Percentiles rank a stretch among this genome's conserved stretches.
These are phyloP conservation scores for Apteryx owenii DNA, from an alignment of 2,113 vertebrate species.

Conservation along the genomic window DNA sequence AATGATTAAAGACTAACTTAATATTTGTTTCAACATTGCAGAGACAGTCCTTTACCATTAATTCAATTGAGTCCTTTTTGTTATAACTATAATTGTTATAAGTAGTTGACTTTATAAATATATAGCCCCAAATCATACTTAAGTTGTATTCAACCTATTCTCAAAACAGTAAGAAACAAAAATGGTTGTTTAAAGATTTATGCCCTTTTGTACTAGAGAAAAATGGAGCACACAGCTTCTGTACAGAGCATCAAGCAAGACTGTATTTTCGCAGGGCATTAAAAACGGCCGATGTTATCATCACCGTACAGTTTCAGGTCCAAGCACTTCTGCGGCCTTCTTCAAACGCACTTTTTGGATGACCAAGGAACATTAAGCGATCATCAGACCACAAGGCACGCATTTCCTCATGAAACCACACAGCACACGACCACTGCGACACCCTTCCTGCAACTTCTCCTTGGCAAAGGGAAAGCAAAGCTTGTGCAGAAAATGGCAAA, in stretches of 20 bases:
- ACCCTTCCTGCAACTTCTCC: neutral
- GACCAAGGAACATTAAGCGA: constrained; percentile 18
- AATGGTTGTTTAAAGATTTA: neutral
- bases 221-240: neutral
- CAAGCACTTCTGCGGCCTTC: neutral
- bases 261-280: neutral
- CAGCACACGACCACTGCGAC: neutral
- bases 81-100: neutral
- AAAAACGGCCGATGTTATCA: neutral
- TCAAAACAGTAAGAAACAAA: neutral
- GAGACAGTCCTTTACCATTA: neutral
- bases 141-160: neutral
- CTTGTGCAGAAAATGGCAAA: neutral
- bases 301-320: neutral
- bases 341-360: constrained; percentile 28
- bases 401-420: neutral
- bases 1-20: neutral
- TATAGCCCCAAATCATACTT: neutral
- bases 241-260: neutral
- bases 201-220: neutral
- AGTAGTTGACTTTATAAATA: neutral
- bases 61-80: neutral
- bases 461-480: constrained; percentile 44
- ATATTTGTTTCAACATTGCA: neutral
- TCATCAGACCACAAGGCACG: neutral